These are phyloP conservation scores for Hirtodrosophila duncani DNA, from an alignment of 2,888 invertebrate genomes.

Conservation along the genomic window DNA sequence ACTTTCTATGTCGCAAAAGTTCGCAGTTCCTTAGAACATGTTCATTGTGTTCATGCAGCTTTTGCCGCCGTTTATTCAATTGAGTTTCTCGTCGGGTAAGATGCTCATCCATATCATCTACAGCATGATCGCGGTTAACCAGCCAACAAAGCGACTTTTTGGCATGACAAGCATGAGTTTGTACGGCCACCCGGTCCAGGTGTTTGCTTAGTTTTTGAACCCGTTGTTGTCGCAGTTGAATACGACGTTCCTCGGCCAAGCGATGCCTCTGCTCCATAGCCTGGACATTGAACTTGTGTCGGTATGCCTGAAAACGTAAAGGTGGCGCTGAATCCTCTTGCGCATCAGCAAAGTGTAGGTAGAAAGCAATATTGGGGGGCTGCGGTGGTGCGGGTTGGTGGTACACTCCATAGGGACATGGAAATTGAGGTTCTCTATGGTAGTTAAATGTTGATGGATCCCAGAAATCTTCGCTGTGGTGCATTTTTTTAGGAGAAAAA, in stretches of 20 bases:
- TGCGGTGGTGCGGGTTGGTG: background rate
- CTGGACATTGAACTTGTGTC: background rate
- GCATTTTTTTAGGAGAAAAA: too few relatives aligned
- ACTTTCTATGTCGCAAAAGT: slow-evolving; percentile 1
- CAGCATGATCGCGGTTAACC: background rate
- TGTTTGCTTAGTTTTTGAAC: background rate
- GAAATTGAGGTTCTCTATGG: background rate
- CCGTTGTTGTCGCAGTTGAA: background rate
- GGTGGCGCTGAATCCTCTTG: slow-evolving; percentile 9
- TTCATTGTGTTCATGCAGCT: slow-evolving; percentile 17
- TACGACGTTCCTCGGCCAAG: background rate
- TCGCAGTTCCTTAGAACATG: slow-evolving; percentile 8
- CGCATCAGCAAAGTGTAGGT: slow-evolving; percentile 20
- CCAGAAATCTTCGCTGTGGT: too few relatives aligned
- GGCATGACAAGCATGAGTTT: background rate
- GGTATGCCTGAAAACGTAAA: background rate
- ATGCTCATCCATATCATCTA: slow-evolving; percentile 27
- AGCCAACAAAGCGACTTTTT: background rate
- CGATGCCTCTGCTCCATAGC: slow-evolving; percentile 1
- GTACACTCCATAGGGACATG: background rate
- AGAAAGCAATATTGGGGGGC: slow-evolving; percentile 10
- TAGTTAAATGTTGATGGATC: too few relatives aligned
- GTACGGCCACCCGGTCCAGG: background rate
- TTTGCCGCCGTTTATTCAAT: background rate
- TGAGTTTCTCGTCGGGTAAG: background rate